Evolutionary conservation across 2,113 vertebrate genomes (phyloP).

Genomic region (Fulmarus glacialis): DNA sequence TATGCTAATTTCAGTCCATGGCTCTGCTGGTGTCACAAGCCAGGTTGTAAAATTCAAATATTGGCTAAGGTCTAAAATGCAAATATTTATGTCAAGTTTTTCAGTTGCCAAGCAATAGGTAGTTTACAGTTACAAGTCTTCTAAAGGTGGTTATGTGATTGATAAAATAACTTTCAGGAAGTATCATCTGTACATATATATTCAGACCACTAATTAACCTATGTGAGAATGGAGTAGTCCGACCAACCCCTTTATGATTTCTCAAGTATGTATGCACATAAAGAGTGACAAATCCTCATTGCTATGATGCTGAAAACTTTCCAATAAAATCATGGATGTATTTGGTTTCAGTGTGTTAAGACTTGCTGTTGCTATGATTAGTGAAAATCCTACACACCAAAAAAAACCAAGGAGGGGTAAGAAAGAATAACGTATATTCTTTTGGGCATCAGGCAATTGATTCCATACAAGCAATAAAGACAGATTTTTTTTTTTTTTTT

Average conservation of each 20-base stretch:
- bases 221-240: neutral
- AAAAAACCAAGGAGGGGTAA: neutral
- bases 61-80: constrained; percentile 19
- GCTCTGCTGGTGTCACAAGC: neutral
- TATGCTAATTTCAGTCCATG: constrained; percentile 21
- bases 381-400: neutral
- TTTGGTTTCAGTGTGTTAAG: neutral
- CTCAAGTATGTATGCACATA: neutral
- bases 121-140: neutral
- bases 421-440: neutral
- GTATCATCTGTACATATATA: neutral
- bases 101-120: neutral
- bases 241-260: neutral
- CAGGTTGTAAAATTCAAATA: constrained; percentile 31
- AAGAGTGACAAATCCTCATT: neutral
- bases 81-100: constrained; percentile 26
- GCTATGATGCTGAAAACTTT: neutral
- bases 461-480: neutral
- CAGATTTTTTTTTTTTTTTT: no score
- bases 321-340: neutral
- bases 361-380: neutral
- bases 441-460: neutral
- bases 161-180: neutral
- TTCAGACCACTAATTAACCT: neutral
- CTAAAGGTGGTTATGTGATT: neutral